phyloP scores from a whole-genome alignment of 2,888 invertebrate genomes.

The Ophion slaviceki region DNA sequence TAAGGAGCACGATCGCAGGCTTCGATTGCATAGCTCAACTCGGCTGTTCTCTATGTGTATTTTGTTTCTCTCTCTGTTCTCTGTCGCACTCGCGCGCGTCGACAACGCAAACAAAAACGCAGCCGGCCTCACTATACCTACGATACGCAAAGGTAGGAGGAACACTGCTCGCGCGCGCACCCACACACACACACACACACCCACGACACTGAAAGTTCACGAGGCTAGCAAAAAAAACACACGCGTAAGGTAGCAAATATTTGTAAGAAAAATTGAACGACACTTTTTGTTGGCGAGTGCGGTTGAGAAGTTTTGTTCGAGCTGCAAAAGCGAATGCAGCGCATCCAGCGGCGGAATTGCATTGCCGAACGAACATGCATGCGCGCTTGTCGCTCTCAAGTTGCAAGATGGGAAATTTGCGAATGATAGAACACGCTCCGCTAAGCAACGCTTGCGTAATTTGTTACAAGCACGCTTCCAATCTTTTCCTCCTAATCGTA shows the following conservation, averaged over 20 bases:
- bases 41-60: conserved; percentile 71
- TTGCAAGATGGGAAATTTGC: neutral
- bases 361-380: conserved; percentile 6
- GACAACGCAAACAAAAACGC: conserved; percentile 71
- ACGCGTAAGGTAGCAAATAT: conserved; percentile 18
- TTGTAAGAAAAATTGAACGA: conserved; percentile 2
- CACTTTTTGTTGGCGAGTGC: neutral
- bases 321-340: neutral
- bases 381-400: neutral
- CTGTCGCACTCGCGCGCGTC: conserved; percentile 77
- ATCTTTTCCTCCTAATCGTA: neutral
- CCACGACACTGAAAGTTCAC: neutral
- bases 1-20: conserved; percentile 69
- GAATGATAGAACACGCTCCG: no score
- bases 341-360: neutral
- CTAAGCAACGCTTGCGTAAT: neutral
- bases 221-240: neutral
- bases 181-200: conserved; percentile 3
- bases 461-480: neutral
- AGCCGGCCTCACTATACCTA: conserved; percentile 83
- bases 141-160: conserved; percentile 83
- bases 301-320: neutral
- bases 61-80: conserved; percentile 79
- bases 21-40: conserved; percentile 65
- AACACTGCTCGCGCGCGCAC: conserved; percentile 27